Evolutionary conservation across 2,113 vertebrate species (phyloP), one percentile per base, ranked within the genome.

Genomic region (Oreotragus oreotragus): DNA sequence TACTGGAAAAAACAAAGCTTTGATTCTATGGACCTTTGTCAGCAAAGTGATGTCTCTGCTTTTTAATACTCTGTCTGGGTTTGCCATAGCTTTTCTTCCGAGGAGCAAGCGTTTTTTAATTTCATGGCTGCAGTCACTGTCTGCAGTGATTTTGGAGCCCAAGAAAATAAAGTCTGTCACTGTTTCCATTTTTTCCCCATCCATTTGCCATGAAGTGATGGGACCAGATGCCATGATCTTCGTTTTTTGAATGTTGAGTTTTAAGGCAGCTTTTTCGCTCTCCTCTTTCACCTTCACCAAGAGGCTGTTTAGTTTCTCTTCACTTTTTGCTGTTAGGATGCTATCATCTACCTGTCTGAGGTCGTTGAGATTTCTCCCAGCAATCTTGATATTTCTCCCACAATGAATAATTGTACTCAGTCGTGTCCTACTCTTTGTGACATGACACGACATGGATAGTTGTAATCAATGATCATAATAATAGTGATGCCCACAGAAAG

Each of bases 391-490:
- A 66, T n/a, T n/a, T 36, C n/a, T 11, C 17, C 64, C 64, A 23
- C 64, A 70, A 36, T 12, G n/a, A 70, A 12, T 21, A 0, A 70
- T 1, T 70, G 64, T 70, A 0, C n/a, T 70, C 9, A 11, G 64
- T 11, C 2, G 1, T 70, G n/a, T 70, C 64, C 64, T 36, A 23
- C 64, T 70, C n/a, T 23, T 12, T 70, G n/a, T 11, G n/a, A 23
- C 64, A 10, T 36, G 64, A 5, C 17, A 5, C 0, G 9, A 36
- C 66, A 14, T 2, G 49, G 33, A 49, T 7, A 16, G 7, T 23
- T 33, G 15, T 30, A n/a, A 9, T 3, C 12, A n/a, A 8, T 0
- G 19, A 36, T 6, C 19, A 0, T 15, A 39, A 6, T 6, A 0
- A 30, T 2, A 33, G 79, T 2, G 39, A 19, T 1, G 13, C 30